Evolutionary conservation across 2,113 vertebrate species (phyloP), one percentile per base, ranked within the genome.

Genomic region (Amphilophus citrinellus): DNA sequence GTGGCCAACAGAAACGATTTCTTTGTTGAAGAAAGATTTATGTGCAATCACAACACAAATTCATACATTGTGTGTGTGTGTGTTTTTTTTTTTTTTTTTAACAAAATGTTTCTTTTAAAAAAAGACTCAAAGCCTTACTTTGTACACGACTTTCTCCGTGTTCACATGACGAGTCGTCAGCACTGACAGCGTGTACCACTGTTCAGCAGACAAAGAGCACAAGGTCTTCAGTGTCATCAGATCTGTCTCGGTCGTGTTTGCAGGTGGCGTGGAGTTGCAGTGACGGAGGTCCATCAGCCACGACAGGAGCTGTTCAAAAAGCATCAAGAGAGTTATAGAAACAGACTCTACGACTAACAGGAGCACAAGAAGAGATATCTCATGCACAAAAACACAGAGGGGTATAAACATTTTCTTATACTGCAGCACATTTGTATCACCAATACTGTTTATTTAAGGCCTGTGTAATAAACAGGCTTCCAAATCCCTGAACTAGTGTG

Each of bases 101-200:
- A 37, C 24, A 35, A 15, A 24, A 20, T 14, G 11, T 14, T 14
- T 44, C 44, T 62, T 15, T 58, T 50, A 57, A 82, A 13, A 79
- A 63, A 47, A 60, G 4, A 50, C 22, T 39, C 5, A 50, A 22
- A 63, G 44, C 10, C 91, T 95, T 91, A 96, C 96, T 89, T 83
- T 94, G 94, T 93, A 96, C 35, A 95, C 37, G 53, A 95, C 1
- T 50, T 90, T 92, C 73, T 96, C 91, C 42, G 82, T 0, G 88
- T 97, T 96, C 66, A 98, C 11, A 71, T 99, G 96, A 32, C 91
- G 96, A 60, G 96, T 76, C 61, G 97, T 84, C 17, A 97, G 96
- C 81, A 99, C 44, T 1, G 93, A 92, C 1, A 98, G 96, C 91
- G 17, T 95, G 83, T 95, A 97, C 94, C 94, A 95, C 17, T 96